These are phyloP conservation scores for Xiphophorus birchmanni DNA, from an alignment of 2,797 vertebrate genomes.

Conservation along the genomic window DNA sequence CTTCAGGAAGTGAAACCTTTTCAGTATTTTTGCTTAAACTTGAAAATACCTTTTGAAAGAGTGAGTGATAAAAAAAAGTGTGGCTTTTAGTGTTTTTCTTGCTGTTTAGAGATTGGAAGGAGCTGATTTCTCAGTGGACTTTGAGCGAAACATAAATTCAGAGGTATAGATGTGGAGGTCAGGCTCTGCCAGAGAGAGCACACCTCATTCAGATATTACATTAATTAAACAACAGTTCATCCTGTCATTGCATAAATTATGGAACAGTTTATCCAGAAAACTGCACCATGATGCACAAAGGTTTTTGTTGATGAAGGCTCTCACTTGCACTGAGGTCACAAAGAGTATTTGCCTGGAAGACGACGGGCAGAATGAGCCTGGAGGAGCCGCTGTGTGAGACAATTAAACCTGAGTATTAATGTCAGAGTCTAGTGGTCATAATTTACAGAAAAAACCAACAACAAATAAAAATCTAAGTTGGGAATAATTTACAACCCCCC, in stretches of 20 bases:
- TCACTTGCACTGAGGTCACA: conserved; percentile 45
- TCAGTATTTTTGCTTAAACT: background rate
- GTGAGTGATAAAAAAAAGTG: background rate
- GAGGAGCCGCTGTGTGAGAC: conserved; percentile 51
- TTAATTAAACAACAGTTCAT: conserved; percentile 76
- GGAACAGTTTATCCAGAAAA: conserved; percentile 59
- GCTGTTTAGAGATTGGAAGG: conserved; percentile 6
- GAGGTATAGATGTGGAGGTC: conserved; percentile 29
- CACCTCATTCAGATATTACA: conserved; percentile 59
- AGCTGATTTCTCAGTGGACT: conserved; percentile 25
- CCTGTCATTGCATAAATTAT: conserved; percentile 74
- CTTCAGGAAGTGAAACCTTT: background rate
- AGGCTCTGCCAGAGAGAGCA: conserved; percentile 39
- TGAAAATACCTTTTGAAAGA: background rate
- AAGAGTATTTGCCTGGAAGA: conserved; percentile 54
- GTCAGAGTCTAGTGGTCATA: conserved; percentile 41
- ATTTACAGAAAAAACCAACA: conserved; percentile 32
- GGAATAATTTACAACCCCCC: conserved; percentile 43
- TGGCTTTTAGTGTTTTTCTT: conserved; percentile 1
- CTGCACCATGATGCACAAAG: conserved; percentile 65
- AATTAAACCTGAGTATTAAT: conserved; percentile 60
- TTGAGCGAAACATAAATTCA: conserved; percentile 27
- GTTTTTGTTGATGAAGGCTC: conserved; percentile 53
- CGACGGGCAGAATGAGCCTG: conserved; percentile 33
- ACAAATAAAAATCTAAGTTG: conserved; percentile 36